phyloP scores from a whole-genome alignment of 2,797 vertebrate genomes.

The Xenops minutus region DNA sequence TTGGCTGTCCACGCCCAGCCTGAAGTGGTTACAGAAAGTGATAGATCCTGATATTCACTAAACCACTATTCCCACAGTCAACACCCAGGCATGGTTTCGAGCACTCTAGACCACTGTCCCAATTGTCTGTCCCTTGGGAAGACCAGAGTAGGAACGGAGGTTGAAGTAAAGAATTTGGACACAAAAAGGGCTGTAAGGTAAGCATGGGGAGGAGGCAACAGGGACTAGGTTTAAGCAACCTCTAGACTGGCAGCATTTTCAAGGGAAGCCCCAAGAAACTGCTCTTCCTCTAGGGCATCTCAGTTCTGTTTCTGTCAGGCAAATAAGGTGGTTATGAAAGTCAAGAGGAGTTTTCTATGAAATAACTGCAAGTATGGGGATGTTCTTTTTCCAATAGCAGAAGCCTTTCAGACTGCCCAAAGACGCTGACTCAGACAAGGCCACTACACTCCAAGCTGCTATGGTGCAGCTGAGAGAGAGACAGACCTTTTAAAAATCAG shows the following conservation, averaged over 20 bases:
- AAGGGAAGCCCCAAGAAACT: neutral
- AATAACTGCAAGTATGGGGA: neutral
- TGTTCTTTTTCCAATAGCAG: neutral
- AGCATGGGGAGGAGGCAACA: neutral
- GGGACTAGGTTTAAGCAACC: neutral
- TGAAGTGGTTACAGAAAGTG: slow-evolving; percentile 15
- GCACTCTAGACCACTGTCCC: neutral
- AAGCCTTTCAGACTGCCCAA: neutral
- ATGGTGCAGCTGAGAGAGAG: neutral
- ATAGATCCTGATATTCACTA: neutral
- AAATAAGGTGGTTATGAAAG: neutral
- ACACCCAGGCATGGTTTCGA: neutral
- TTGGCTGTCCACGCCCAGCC: neutral
- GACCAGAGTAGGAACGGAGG: neutral
- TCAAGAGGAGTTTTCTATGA: rapidly evolving
- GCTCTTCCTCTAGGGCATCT: neutral
- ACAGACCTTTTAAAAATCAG: neutral
- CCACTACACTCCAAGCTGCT: neutral
- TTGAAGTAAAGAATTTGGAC: neutral
- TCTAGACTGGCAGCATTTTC: neutral
- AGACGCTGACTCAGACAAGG: neutral
- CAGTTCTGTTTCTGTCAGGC: neutral
- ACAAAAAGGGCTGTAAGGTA: neutral
- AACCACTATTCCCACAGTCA: neutral
- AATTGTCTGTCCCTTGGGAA: neutral